Percentiles rank a stretch among this genome's conserved stretches.
Evolutionary conservation across 2,888 invertebrate species (phyloP).

Genomic region (Caenorhabditis sp.): DNA sequence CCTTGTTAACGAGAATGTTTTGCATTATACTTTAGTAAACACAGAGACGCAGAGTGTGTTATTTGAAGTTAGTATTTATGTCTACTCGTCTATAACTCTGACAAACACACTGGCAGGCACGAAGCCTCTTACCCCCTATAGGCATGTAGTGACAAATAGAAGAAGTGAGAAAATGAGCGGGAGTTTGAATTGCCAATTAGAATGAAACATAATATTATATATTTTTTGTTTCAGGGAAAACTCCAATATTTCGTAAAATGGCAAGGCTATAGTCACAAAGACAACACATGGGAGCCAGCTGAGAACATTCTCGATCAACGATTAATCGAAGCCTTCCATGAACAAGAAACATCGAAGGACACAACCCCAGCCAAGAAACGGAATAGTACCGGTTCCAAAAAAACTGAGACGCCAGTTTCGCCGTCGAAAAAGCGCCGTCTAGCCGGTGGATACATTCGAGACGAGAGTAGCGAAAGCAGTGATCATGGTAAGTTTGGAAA

Average conservation of each 20-base stretch:
- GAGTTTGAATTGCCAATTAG: not conserved
- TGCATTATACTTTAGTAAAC: not conserved
- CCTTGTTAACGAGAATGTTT: not conserved
- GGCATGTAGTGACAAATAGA: not conserved
- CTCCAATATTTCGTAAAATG: constrained; percentile 29
- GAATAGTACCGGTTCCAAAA: not conserved
- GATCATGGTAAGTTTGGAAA: constrained; percentile 20
- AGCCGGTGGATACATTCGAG: constrained; percentile 43
- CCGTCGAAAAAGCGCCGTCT: constrained; percentile 23
- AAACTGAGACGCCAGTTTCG: not conserved
- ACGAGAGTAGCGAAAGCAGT: constrained; percentile 33
- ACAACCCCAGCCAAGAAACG: constrained; percentile 5
- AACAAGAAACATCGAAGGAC: constrained; percentile 2
- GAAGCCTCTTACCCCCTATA: not conserved
- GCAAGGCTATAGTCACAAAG: constrained; percentile 23
- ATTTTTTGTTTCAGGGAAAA: constrained; percentile 23
- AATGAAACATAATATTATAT: not conserved
- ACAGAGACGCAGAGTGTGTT: not conserved
- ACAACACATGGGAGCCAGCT: constrained; percentile 37
- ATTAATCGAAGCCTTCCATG: constrained; percentile 7
- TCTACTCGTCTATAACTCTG: not conserved
- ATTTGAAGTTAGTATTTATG: not conserved
- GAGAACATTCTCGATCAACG: constrained; percentile 18
- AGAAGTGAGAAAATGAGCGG: not conserved
- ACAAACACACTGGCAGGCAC: not conserved